Evolutionary conservation across 2,797 vertebrate genomes (phyloP), one percentile per base, ranked within the genome.

Genomic region (Crocidura indochinensis): DNA sequence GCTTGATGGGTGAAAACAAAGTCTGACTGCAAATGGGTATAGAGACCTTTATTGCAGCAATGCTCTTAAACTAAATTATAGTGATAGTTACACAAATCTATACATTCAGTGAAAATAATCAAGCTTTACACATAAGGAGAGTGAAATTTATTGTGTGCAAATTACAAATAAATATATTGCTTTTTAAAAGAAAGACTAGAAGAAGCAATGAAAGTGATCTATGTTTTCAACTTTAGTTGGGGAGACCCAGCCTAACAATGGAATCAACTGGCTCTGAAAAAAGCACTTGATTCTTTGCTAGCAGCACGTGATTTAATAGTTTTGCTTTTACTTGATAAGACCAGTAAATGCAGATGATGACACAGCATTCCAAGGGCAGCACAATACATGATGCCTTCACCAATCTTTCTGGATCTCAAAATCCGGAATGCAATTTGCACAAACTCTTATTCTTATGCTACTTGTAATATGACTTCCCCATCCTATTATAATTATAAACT

Each of bases 301-400:
- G 65, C 88, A 95, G 82, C 71, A 46, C 73, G 53, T 56, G 84
- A 91, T 96, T 97, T 90, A 86, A 94, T 67, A 46, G 53, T 10
- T 95, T 96, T 87, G 91, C 84, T 92, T 29, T 75, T 87, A 5
- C 38, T 82, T 94, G 94, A 96, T 95, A 93, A 74, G 79, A 67
- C 91, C 93, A 88, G 94, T 95, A 97, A 95, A 96, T 96, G 96
- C 89, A 93, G 96, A 81, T 77, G 94, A 95, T 93, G 96, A 97
- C 96, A 90, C 94, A 87, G 62, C 49, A 89, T 91, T 95, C 5
- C 96, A 97, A 95, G 96, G 96, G 79, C 95, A 92, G 73, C 9
- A 17, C 1, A 0, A 17, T 15, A 83, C 0, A 11, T 85, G 81
- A 79, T 6, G 15, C 93, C 90, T 96, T 91, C 69, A 65, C 67